Evolutionary conservation across 2,888 invertebrate species (phyloP).

Genomic region (Lycocerus yunnanus): DNA sequence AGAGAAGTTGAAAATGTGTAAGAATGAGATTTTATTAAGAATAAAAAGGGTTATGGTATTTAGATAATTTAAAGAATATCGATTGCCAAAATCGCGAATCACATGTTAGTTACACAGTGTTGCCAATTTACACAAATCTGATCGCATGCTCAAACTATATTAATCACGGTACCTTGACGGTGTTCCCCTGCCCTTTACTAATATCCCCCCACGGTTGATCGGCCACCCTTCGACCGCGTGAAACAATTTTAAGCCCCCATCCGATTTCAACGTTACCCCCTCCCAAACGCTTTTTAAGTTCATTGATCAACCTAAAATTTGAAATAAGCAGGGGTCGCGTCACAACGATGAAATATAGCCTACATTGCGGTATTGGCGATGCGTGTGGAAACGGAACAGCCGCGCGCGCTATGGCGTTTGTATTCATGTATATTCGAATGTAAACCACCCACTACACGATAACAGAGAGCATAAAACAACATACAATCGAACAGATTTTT

Average conservation of each 20-base stretch:
- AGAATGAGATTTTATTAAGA: not conserved
- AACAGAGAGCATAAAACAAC: conserved; percentile 38
- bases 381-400: conserved; percentile 42
- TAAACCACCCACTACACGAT: conserved; percentile 45
- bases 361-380: conserved; percentile 43
- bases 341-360: conserved; percentile 46
- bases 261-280: conserved; percentile 37
- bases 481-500: conserved; percentile 37
- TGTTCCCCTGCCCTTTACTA: conserved; percentile 50
- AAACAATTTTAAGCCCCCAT: conserved; percentile 47
- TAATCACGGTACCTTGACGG: conserved; percentile 60
- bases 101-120: conserved; percentile 42
- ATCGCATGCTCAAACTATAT: conserved; percentile 61
- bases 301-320: conserved; percentile 50
- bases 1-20: not conserved
- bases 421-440: conserved; percentile 44
- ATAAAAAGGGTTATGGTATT: not conserved
- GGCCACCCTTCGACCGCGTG: conserved; percentile 47
- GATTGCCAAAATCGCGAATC: conserved; percentile 49
- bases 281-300: conserved; percentile 47
- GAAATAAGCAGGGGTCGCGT: conserved; percentile 44
- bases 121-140: conserved; percentile 57
- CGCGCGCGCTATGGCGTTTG: conserved; percentile 36
- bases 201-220: conserved; percentile 43
- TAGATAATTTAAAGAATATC: conserved; percentile 35